phyloP scores from a whole-genome alignment of 2,888 invertebrate species.

The Epistrophe eligans region DNA sequence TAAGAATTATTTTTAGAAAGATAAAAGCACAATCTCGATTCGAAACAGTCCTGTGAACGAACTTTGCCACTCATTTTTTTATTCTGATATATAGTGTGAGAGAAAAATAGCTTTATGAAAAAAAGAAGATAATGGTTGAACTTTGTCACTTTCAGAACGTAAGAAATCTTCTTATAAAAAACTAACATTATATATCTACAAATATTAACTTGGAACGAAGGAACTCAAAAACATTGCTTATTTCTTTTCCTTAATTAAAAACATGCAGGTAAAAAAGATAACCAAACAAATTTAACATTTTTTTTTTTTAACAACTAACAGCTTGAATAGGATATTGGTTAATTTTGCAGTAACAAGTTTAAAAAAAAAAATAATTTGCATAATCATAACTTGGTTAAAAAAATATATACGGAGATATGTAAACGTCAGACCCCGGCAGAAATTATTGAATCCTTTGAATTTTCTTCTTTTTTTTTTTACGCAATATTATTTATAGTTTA shows the following conservation, averaged over 20 bases:
- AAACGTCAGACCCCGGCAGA: no score
- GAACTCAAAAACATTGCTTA: conserved; percentile 46
- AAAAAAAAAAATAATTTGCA: neutral
- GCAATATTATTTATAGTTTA: no score
- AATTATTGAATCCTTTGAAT: no score
- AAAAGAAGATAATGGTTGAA: conserved; percentile 60
- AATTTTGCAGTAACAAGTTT: conserved; percentile 10
- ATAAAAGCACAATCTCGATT: conserved; percentile 42
- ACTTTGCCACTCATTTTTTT: conserved; percentile 34
- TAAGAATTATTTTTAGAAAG: conserved; percentile 23
- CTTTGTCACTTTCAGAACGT: conserved; percentile 63
- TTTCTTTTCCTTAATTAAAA: conserved; percentile 40
- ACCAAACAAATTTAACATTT: conserved; percentile 23
- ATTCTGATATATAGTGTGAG: conserved; percentile 47
- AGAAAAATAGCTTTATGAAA: conserved; percentile 31
- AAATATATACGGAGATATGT: neutral
- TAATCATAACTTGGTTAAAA: neutral
- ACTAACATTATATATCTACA: conserved; percentile 25
- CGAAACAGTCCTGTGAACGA: conserved; percentile 24
- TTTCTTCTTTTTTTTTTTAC: no score
- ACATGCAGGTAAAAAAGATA: conserved; percentile 42
- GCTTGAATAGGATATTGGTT: neutral
- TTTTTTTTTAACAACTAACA: neutral
- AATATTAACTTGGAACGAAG: conserved; percentile 39
- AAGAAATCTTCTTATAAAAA: conserved; percentile 20